These are phyloP conservation scores for Tragelaphus imberbis DNA, from an alignment of 2,113 vertebrate species.

Conservation along the genomic window DNA sequence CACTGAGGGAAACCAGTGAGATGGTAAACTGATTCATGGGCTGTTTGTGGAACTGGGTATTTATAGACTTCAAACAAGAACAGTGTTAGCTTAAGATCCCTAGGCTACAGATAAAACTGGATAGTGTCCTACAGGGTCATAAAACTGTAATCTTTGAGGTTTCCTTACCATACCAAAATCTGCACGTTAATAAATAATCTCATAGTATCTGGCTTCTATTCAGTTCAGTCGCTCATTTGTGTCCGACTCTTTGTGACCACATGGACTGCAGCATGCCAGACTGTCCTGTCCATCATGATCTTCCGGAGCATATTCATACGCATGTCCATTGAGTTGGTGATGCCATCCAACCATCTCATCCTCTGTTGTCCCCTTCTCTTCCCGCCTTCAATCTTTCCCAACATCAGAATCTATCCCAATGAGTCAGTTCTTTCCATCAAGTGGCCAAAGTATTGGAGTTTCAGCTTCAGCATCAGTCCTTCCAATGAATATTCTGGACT, in stretches of 20 bases:
- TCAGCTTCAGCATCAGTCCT: neutral
- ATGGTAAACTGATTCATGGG: neutral
- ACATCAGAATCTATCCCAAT: neutral
- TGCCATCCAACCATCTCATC: neutral
- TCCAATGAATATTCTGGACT: neutral
- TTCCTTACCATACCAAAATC: neutral
- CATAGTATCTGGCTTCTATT: neutral
- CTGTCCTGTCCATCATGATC: neutral
- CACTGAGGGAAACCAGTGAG: neutral
- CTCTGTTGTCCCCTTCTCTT: neutral
- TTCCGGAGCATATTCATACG: neutral
- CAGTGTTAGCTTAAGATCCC: neutral
- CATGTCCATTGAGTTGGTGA: neutral
- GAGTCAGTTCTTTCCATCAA: neutral
- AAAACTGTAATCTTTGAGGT: neutral
- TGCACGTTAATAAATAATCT: neutral
- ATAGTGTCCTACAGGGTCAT: neutral
- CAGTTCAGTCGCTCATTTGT: neutral
- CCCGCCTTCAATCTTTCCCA: neutral
- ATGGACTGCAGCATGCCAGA: neutral
- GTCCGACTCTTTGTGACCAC: neutral
- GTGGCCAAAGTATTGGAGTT: neutral
- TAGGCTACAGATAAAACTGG: neutral
- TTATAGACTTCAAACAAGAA: neutral
- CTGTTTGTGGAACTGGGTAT: neutral